These are phyloP conservation scores for Porites divaricata DNA, from an alignment of 92 coral and sea anemone species.

Conservation along the genomic window DNA sequence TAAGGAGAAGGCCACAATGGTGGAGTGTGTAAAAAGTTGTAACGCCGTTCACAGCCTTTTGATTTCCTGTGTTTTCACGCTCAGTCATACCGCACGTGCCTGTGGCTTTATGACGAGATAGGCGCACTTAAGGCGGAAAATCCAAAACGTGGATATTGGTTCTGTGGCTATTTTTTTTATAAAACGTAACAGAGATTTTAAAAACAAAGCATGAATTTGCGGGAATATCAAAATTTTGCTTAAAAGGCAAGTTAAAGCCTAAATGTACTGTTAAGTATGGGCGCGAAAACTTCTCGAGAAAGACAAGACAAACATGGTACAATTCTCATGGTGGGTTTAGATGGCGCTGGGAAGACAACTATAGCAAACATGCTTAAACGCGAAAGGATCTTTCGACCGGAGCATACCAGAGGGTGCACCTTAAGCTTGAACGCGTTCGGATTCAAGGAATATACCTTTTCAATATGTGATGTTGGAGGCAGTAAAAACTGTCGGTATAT, in stretches of 20 bases:
- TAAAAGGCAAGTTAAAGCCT: neutral
- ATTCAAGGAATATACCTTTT: constrained; percentile 82
- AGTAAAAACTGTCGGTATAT: constrained; percentile 76
- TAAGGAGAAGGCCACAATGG: too few relatives aligned
- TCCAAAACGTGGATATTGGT: neutral
- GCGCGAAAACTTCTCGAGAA: neutral
- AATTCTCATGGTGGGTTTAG: constrained; percentile 84
- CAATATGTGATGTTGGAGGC: constrained; percentile 91
- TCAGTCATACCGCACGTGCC: too few relatives aligned
- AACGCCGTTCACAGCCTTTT: too few relatives aligned
- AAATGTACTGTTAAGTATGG: neutral
- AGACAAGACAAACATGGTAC: neutral
- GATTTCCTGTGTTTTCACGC: too few relatives aligned
- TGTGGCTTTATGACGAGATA: neutral
- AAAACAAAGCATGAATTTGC: neutral
- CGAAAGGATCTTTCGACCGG: constrained; percentile 75
- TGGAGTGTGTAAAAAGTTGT: too few relatives aligned
- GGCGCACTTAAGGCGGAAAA: neutral
- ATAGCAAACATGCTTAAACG: constrained; percentile 77
- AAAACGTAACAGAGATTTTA: neutral
- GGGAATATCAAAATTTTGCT: neutral
- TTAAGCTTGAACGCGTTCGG: constrained; percentile 69
- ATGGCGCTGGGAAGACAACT: constrained; percentile 91
- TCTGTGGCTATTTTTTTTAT: neutral
- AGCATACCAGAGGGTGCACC: constrained; percentile 85